Base-by-base conservation (phyloP, 2,113 vertebrate genomes). In the Microcebus jonahi region DNA sequence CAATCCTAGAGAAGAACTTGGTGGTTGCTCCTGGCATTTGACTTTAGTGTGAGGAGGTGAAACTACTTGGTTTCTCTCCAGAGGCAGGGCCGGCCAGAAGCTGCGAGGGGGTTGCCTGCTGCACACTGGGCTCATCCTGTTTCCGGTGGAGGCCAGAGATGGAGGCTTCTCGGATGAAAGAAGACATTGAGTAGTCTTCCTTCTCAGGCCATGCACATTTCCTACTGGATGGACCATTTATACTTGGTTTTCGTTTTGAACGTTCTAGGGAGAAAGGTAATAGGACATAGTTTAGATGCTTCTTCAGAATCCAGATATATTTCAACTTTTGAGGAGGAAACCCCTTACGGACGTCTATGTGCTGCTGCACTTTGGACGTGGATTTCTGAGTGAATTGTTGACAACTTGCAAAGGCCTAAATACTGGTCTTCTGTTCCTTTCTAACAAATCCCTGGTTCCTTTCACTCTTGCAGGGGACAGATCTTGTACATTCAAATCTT, bases 1-100 rank as follows among this genome's bases (percentile, higher is more conserved):
- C 97, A 95, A 76, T 97, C 50, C 50, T 14, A 57, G 95, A 57
- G 82, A 79, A 93, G 80, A 96, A 29, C 21, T 0, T 2, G 97
- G 95, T 96, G 48, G 84, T 90, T 96, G 71, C 90, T 92, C 95
- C 96, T 95, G 96, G 90, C 96, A 94, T 94, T 98, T 98, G 98
- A 96, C 95, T 97, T 91, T 18, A 86, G 91, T 95, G 96, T 98
- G 98, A 98, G 96, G 96, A 63, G 80, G 53, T 80, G 95, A 93
- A 98, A 97, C 93, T 92, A 82, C 91, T 97, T 94, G 88, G 85
- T 95, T 96, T 65, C 27, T 70, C 95, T 97, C 89, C 79, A 88
- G 90, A 91, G 88, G 61, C 93, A 86, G 96, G 96, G 94, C 91
- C 90, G 59, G 67, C n/a, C 0, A 48, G 90, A 89, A 91, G 94